Evolutionary conservation across 2,113 vertebrate genomes (phyloP).

Genomic region (Kryptolebias marmoratus): DNA sequence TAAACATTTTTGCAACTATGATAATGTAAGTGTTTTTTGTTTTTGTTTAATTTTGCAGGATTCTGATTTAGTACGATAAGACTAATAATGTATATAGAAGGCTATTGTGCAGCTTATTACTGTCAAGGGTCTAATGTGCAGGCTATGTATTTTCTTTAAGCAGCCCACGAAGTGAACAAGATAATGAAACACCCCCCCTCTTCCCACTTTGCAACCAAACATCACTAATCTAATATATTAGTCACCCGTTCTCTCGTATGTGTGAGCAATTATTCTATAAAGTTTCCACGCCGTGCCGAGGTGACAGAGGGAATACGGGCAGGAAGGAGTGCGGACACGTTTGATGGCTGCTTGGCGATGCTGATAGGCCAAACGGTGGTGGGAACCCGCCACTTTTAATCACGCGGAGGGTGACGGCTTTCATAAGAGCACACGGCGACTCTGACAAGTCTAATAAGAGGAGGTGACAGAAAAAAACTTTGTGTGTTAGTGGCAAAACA

Average conservation of each 20-base stretch:
- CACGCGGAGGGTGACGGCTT: slow-evolving; percentile 87
- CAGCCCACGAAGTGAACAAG: slow-evolving; percentile 60
- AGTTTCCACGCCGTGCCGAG: slow-evolving; percentile 74
- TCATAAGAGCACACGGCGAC: slow-evolving; percentile 88
- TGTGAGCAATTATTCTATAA: slow-evolving; percentile 84
- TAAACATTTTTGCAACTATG: background rate
- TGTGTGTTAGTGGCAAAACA: slow-evolving; percentile 90
- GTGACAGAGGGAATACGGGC: slow-evolving; percentile 81
- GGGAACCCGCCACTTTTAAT: slow-evolving; percentile 84
- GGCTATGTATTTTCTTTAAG: slow-evolving; percentile 56
- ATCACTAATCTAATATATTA: slow-evolving; percentile 84
- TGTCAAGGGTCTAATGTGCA: slow-evolving; percentile 48
- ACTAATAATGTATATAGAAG: slow-evolving; percentile 30
- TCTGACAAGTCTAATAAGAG: slow-evolving; percentile 91
- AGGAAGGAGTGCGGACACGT: slow-evolving; percentile 72
- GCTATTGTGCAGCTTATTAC: slow-evolving; percentile 46
- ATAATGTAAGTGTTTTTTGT: slow-evolving; percentile 1
- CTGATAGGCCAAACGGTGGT: slow-evolving; percentile 84
- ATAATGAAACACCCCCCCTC: slow-evolving; percentile 62
- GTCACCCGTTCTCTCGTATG: slow-evolving; percentile 77
- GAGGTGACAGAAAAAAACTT: slow-evolving; percentile 90
- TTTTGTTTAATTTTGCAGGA: slow-evolving; percentile 6
- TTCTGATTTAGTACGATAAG: slow-evolving; percentile 13
- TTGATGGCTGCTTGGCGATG: slow-evolving; percentile 80
- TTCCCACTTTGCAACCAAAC: slow-evolving; percentile 62